These are phyloP conservation scores for Hozukius guyotensis DNA, from an alignment of 2,797 vertebrate genomes.

Conservation along the genomic window DNA sequence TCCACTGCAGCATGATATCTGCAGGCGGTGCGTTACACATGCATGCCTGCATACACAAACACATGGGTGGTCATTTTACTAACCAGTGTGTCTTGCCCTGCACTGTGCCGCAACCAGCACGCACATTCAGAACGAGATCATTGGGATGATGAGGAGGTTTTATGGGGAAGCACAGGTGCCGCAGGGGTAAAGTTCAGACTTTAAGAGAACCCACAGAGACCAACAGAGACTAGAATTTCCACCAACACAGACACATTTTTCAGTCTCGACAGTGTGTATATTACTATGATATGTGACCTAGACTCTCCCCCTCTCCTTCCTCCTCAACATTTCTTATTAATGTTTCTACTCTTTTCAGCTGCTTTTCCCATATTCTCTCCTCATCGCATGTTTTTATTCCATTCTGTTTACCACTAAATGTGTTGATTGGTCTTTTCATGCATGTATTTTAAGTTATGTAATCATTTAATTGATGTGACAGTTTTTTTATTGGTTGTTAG, in stretches of 20 bases:
- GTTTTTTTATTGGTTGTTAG: background rate
- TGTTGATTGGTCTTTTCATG: background rate
- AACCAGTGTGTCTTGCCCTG: background rate
- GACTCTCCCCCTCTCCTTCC: background rate
- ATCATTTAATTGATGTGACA: background rate
- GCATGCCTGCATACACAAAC: background rate
- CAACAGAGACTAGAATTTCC: background rate
- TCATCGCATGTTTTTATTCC: background rate
- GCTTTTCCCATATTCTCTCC: background rate
- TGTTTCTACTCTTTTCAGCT: background rate
- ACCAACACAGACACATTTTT: background rate
- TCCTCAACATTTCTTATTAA: background rate
- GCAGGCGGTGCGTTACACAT: background rate
- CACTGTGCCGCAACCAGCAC: background rate
- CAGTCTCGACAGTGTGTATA: background rate
- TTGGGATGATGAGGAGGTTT: background rate
- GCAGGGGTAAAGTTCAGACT: background rate
- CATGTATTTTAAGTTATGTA: background rate
- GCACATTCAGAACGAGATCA: background rate
- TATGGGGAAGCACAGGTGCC: background rate
- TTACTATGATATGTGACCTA: background rate
- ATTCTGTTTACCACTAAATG: background rate
- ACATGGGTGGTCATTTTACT: background rate
- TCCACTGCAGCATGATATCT: conserved; percentile 5
- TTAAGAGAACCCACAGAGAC: background rate